Percentiles rank a stretch among this genome's conserved stretches.
phyloP scores from a whole-genome alignment of 2,888 invertebrate genomes.

The Cerastoderma edule region DNA sequence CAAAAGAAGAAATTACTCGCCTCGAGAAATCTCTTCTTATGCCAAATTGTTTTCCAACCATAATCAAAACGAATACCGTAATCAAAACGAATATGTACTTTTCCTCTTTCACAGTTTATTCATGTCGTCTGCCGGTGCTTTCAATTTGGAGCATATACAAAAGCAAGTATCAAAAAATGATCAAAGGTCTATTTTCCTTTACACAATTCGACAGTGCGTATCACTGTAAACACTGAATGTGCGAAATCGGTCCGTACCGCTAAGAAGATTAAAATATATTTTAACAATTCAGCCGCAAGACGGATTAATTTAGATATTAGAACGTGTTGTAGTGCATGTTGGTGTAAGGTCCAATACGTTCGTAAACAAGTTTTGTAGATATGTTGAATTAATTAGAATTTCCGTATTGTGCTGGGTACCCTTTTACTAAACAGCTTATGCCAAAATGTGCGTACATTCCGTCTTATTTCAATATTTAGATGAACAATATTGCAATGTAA shows the following conservation, averaged over 20 bases:
- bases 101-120: neutral
- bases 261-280: neutral
- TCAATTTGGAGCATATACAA: neutral
- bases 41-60: conserved; percentile 7
- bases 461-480: no score
- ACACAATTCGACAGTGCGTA: neutral
- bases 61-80: neutral
- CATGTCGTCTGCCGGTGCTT: neutral
- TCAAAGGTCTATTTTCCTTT: neutral
- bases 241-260: neutral
- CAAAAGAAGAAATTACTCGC: neutral
- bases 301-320: no score
- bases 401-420: no score
- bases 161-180: neutral
- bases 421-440: no score
- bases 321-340: no score
- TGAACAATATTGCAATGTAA: no score
- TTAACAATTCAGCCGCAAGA: no score
- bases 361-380: no score
- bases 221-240: neutral
- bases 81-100: neutral
- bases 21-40: conserved; percentile 2
- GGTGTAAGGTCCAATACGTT: no score
- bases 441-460: no score
- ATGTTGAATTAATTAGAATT: no score